These are phyloP conservation scores for Umimayanthus kanabou DNA, from an alignment of 92 coral and sea anemone genomes.

Conservation along the genomic window DNA sequence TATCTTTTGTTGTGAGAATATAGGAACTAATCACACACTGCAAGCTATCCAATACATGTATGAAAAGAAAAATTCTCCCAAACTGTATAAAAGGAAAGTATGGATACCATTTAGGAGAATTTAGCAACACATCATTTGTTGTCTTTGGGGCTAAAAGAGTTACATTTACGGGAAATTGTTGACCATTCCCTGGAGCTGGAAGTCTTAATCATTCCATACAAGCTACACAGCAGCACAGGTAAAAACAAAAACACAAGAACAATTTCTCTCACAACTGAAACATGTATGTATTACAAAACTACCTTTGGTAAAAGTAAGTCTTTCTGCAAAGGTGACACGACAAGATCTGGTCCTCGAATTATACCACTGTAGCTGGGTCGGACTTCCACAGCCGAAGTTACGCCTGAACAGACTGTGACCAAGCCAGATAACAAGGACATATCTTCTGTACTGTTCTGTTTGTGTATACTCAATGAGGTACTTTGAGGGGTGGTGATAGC, in stretches of 20 bases:
- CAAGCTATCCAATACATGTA: too few relatives aligned
- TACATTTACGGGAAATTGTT: too few relatives aligned
- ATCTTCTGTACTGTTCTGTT: background rate
- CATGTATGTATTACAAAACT: background rate
- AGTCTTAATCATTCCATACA: too few relatives aligned
- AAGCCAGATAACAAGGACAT: background rate
- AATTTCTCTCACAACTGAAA: background rate
- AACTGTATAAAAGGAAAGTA: too few relatives aligned
- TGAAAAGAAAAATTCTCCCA: too few relatives aligned
- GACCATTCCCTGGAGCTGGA: background rate
- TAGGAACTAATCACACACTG: too few relatives aligned
- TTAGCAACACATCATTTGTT: too few relatives aligned
- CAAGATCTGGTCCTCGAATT: conserved; percentile 28
- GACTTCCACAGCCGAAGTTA: conserved; percentile 1
- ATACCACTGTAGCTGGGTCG: conserved; percentile 36
- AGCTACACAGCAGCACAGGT: background rate
- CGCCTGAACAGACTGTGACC: background rate
- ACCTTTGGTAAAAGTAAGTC: conserved; percentile 20
- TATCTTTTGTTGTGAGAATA: too few relatives aligned
- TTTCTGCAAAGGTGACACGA: conserved; percentile 12
- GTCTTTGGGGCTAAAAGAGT: too few relatives aligned
- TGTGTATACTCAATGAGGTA: background rate
- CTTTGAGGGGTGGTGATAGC: conserved; percentile 23
- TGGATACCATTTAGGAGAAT: too few relatives aligned
- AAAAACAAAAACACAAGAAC: background rate